These are phyloP conservation scores for Halotydeus destructor DNA, from an alignment of 1,140 invertebrate genomes.

Conservation along the genomic window DNA sequence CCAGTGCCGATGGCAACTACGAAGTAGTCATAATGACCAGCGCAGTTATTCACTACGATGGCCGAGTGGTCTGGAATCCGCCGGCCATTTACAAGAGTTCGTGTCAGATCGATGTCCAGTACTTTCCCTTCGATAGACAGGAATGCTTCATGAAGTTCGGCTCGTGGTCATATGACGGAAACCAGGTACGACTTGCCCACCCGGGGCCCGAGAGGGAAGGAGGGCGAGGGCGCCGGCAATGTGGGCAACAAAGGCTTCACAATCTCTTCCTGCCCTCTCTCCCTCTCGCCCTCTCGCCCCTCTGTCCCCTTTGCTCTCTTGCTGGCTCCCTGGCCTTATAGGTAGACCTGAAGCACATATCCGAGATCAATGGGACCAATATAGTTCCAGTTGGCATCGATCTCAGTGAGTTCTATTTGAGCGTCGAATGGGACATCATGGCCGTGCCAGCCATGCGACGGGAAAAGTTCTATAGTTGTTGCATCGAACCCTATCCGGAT, in stretches of 20 bases:
- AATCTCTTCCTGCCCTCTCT: too few relatives aligned
- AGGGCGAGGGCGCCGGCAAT: too few relatives aligned
- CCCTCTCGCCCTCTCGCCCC: too few relatives aligned
- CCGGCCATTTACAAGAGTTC: slow-evolving; percentile 97
- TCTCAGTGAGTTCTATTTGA: slow-evolving; percentile 80
- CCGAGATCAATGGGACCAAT: too few relatives aligned
- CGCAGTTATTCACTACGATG: slow-evolving; percentile 74
- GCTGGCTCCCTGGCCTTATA: background rate
- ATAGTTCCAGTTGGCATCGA: slow-evolving; percentile 76
- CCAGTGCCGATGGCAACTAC: slow-evolving; percentile 88
- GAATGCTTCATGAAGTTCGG: slow-evolving; percentile 88
- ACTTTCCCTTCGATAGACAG: slow-evolving; percentile 61
- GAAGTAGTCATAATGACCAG: slow-evolving; percentile 94
- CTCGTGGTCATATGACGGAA: slow-evolving; percentile 8
- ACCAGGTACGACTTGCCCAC: too few relatives aligned
- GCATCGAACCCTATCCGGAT: slow-evolving; percentile 63
- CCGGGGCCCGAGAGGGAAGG: too few relatives aligned
- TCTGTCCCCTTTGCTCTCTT: background rate
- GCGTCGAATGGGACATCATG: slow-evolving; percentile 89
- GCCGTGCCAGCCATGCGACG: slow-evolving; percentile 52
- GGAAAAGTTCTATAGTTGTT: slow-evolving; percentile 68
- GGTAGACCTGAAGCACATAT: background rate
- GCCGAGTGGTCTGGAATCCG: slow-evolving; percentile 86
- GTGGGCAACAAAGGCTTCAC: too few relatives aligned
- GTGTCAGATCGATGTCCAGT: slow-evolving; percentile 77